Conservation (phyloP, 2,888 invertebrate genomes). For the Diarsia brunnea region DNA sequence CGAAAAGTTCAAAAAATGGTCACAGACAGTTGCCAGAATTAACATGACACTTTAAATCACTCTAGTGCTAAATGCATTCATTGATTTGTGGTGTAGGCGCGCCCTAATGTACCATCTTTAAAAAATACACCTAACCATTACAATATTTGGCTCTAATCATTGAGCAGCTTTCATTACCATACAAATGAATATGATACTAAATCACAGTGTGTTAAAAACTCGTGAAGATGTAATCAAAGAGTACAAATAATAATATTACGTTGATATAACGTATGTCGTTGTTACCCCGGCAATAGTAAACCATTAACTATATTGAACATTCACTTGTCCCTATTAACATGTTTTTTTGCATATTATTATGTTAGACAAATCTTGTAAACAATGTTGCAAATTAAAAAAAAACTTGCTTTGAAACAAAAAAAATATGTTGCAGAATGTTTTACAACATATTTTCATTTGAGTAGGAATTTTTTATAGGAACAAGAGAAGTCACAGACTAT, state of each 20-base stretch:
- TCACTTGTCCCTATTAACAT: constrained; percentile 8
- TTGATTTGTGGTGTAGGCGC: neutral
- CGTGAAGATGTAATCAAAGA: constrained; percentile 40
- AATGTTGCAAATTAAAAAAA: neutral
- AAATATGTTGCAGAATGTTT: neutral
- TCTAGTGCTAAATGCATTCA: neutral
- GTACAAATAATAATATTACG: constrained; percentile 45
- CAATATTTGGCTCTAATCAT: constrained; percentile 76
- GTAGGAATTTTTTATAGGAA: constrained; percentile 6
- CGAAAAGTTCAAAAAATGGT: no score
- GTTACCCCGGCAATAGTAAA: constrained; percentile 36
- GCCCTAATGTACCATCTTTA: constrained; percentile 15
- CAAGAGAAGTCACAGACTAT: constrained; percentile 15
- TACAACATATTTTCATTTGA: neutral
- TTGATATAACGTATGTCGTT: constrained; percentile 52
- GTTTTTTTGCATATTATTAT: no score
- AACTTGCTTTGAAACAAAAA: neutral
- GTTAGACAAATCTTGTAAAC: neutral
- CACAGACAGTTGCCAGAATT: no score
- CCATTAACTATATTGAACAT: constrained; percentile 36
- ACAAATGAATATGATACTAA: constrained; percentile 40
- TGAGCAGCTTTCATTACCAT: constrained; percentile 69
- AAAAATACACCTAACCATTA: constrained; percentile 29
- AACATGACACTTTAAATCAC: neutral
- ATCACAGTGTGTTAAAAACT: constrained; percentile 48